These are phyloP conservation scores for Drosophila sp. DNA, from an alignment of 1,140 invertebrate species.

Conservation along the genomic window DNA sequence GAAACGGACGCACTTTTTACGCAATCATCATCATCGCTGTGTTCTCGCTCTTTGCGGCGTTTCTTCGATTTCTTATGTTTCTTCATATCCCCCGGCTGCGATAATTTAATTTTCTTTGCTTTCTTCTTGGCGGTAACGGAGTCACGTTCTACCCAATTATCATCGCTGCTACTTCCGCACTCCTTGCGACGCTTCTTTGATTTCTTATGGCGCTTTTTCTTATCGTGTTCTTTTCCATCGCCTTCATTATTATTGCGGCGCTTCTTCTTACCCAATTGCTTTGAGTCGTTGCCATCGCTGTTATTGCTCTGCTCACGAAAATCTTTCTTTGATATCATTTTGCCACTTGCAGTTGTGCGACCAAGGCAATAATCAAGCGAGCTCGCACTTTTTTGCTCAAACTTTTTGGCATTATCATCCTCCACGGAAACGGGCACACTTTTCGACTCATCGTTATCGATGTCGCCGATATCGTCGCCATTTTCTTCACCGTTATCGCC, in stretches of 20 bases:
- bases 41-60: conserved; percentile 39
- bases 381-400: too few species aligned
- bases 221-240: background rate
- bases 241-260: background rate
- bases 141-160: background rate
- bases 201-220: background rate
- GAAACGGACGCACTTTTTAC: background rate
- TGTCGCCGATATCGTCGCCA: too few species aligned
- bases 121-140: background rate
- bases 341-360: too few species aligned
- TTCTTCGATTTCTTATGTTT: conserved; percentile 67
- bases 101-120: background rate
- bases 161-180: background rate
- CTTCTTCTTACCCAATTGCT: too few species aligned
- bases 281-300: too few species aligned
- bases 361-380: too few species aligned
- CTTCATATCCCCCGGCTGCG: conserved; percentile 47
- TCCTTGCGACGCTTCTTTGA: background rate
- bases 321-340: too few species aligned
- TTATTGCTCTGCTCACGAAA: too few species aligned
- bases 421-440: background rate
- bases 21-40: too few species aligned
- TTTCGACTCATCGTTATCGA: background rate
- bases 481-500: too few species aligned
- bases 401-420: too few species aligned